These are phyloP conservation scores for Cryptus armator DNA, from an alignment of 2,888 invertebrate species.

Conservation along the genomic window DNA sequence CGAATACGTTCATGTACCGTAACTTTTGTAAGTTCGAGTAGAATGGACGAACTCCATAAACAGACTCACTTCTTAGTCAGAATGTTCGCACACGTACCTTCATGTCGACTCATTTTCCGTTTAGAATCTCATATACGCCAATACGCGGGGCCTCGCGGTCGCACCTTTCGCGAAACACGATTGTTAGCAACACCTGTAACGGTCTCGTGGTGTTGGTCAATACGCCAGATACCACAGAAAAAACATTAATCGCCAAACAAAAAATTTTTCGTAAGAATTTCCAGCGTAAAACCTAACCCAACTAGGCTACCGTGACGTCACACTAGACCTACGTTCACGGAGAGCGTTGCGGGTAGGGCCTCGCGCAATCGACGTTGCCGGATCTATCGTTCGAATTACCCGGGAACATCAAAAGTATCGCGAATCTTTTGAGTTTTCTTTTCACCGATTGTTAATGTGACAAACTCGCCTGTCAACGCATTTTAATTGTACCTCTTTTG, in stretches of 20 bases:
- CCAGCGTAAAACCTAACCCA: slow-evolving; percentile 90
- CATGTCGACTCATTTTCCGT: slow-evolving; percentile 96
- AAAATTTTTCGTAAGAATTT: slow-evolving; percentile 89
- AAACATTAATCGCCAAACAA: slow-evolving; percentile 88
- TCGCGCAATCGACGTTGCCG: slow-evolving; percentile 54
- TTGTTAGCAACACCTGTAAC: slow-evolving; percentile 71
- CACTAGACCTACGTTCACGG: slow-evolving; percentile 78
- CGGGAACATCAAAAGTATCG: slow-evolving; percentile 31
- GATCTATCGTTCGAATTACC: slow-evolving; percentile 27
- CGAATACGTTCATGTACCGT: background rate
- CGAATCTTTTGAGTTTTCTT: too few species aligned
- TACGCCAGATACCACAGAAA: slow-evolving; percentile 86
- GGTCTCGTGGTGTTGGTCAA: slow-evolving; percentile 86
- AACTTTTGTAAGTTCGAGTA: slow-evolving; percentile 13
- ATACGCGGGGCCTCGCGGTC: slow-evolving; percentile 81
- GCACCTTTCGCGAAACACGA: slow-evolving; percentile 74
- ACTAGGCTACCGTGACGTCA: slow-evolving; percentile 88
- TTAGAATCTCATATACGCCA: slow-evolving; percentile 85
- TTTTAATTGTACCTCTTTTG: too few species aligned
- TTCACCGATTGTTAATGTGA: too few species aligned
- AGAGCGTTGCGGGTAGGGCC: slow-evolving; percentile 62
- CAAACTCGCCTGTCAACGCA: too few species aligned
- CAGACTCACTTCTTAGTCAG: slow-evolving; percentile 59
- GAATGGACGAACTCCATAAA: slow-evolving; percentile 63
- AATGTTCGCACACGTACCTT: slow-evolving; percentile 90